Percentiles rank a stretch among this genome's conserved stretches.
Evolutionary conservation across 2,888 invertebrate genomes (phyloP).

Genomic region (Conchocele bisecta): DNA sequence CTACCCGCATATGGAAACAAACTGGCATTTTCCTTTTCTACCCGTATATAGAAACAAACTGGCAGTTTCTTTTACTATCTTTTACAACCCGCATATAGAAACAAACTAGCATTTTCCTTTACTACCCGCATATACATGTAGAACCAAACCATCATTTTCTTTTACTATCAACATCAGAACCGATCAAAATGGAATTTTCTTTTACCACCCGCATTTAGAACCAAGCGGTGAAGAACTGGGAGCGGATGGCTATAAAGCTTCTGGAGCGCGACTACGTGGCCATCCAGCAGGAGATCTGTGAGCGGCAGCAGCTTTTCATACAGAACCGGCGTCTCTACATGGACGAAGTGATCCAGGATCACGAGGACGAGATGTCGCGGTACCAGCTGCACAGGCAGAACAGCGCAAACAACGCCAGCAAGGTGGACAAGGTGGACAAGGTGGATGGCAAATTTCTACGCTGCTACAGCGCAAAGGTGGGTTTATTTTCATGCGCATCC

Average conservation of each 20-base stretch:
- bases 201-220: slow-evolving; percentile 64
- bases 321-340: slow-evolving; percentile 72
- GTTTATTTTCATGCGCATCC: too few relatives aligned
- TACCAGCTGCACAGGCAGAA: slow-evolving; percentile 54
- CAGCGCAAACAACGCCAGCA: slow-evolving; percentile 52
- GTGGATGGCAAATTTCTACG: slow-evolving; percentile 66
- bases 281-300: slow-evolving; percentile 68
- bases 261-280: slow-evolving; percentile 71
- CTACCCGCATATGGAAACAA: too few relatives aligned
- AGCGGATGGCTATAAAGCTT: slow-evolving; percentile 69
- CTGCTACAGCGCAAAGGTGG: slow-evolving; percentile 60
- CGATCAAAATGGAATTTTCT: too few relatives aligned
- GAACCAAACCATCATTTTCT: too few relatives aligned
- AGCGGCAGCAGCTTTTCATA: slow-evolving; percentile 70
- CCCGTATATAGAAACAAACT: too few relatives aligned
- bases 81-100: too few relatives aligned
- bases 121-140: too few relatives aligned
- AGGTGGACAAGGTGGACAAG: slow-evolving; percentile 65
- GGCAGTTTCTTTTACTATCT: too few relatives aligned
- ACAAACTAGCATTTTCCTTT: too few relatives aligned
- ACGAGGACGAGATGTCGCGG: slow-evolving; percentile 70
- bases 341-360: slow-evolving; percentile 71
- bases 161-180: too few relatives aligned
- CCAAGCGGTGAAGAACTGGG: slow-evolving; percentile 74
- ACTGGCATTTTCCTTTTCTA: too few relatives aligned